These are phyloP conservation scores for Thunnus maccoyii DNA, from an alignment of 2,113 vertebrate genomes.

Conservation along the genomic window DNA sequence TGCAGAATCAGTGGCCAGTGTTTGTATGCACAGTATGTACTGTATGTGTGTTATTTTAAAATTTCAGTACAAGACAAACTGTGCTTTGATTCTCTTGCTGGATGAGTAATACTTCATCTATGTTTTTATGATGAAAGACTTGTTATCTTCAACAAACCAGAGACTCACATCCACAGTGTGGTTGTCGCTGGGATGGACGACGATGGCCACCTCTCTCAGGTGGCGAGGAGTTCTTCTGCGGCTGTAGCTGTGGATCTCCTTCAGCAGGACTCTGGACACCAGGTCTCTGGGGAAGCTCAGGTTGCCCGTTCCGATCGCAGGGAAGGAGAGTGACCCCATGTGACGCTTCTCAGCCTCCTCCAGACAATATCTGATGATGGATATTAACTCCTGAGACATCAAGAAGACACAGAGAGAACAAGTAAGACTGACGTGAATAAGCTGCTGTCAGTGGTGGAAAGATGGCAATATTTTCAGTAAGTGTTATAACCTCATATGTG, in stretches of 20 bases:
- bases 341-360: conserved; percentile 75
- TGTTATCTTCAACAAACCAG: neutral
- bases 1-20: too few species aligned
- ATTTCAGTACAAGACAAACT: too few species aligned
- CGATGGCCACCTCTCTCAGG: conserved; percentile 85
- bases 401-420: neutral
- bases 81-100: too few species aligned
- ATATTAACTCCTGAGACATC: conserved; percentile 71
- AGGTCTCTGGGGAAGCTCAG: conserved; percentile 86
- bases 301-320: conserved; percentile 91
- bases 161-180: conserved; percentile 62
- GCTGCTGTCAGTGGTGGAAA: neutral
- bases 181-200: conserved; percentile 84
- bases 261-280: conserved; percentile 86
- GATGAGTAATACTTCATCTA: too few species aligned
- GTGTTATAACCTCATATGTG: too few species aligned
- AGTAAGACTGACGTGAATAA: neutral
- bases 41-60: too few species aligned
- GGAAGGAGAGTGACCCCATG: conserved; percentile 87
- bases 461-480: too few species aligned
- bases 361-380: conserved; percentile 85
- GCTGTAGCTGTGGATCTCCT: conserved; percentile 83
- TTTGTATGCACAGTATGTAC: too few species aligned
- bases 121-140: too few species aligned
- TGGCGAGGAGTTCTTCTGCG: conserved; percentile 31